Evolutionary conservation across 2,113 vertebrate species (phyloP).

Genomic region (Maccullochella peelii): DNA sequence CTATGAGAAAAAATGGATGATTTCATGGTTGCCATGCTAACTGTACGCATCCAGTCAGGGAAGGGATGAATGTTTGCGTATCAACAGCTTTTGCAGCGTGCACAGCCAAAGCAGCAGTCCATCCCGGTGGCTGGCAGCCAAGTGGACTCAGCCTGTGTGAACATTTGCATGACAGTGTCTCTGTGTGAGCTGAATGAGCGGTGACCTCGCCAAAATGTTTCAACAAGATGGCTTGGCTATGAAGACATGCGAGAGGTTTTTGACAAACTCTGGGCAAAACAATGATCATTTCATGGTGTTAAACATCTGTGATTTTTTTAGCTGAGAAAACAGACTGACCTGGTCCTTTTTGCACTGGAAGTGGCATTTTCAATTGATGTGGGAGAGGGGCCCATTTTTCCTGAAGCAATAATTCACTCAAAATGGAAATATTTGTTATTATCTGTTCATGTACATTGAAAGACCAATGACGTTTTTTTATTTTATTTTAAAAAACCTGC

Average conservation of each 20-base stretch:
- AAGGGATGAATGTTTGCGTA: not conserved
- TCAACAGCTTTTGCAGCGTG: not conserved
- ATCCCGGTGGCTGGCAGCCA: not conserved
- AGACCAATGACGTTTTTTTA: too few species aligned
- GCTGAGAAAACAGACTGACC: not conserved
- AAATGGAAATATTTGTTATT: not conserved
- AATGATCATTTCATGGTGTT: fast-evolving
- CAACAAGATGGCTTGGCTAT: not conserved
- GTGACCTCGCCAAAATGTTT: not conserved
- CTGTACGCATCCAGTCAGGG: not conserved
- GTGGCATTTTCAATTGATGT: not conserved
- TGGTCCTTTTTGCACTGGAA: not conserved
- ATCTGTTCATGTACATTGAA: not conserved
- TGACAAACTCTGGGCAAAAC: not conserved
- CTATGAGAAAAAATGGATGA: not conserved
- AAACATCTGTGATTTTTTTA: conserved; percentile 15
- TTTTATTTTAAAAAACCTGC: not conserved
- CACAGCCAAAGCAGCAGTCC: not conserved
- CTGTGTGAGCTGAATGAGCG: not conserved
- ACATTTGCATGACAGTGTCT: conserved; percentile 29
- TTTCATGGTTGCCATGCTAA: not conserved
- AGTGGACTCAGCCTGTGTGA: not conserved
- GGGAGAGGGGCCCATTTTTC: not conserved
- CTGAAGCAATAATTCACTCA: not conserved
- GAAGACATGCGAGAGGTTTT: not conserved